Evolutionary conservation across 2,797 vertebrate species (phyloP).

Genomic region (Aplochiton taeniatus): DNA sequence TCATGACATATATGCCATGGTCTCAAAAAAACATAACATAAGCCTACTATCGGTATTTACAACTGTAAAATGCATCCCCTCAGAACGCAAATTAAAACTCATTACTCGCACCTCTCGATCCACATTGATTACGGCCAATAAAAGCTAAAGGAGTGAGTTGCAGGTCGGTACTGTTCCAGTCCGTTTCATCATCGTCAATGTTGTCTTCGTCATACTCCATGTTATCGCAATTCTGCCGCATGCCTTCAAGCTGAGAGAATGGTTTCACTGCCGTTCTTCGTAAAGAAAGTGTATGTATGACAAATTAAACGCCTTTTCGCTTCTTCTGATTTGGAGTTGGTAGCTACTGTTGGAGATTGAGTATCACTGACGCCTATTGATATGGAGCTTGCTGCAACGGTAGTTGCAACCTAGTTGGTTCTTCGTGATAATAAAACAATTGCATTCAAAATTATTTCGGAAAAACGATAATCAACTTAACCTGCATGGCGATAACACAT

Average conservation of each 20-base stretch:
- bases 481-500: not conserved
- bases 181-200: conserved; percentile 59
- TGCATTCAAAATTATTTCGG: no score
- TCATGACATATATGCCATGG: no score
- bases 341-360: not conserved
- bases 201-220: conserved; percentile 51
- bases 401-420: not conserved
- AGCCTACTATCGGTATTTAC: no score
- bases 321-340: not conserved
- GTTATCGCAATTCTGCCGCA: not conserved
- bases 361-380: conserved; percentile 34
- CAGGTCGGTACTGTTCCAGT: conserved; percentile 56
- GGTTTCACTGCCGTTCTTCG: no score
- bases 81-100: no score
- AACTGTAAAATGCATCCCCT: no score
- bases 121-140: conserved; percentile 38
- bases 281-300: not conserved
- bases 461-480: not conserved
- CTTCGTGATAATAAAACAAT: no score
- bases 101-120: not conserved
- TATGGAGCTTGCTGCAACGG: conserved; percentile 24
- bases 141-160: not conserved
- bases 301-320: not conserved
- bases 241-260: no score
- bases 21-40: no score